Conservation (phyloP, 2,888 invertebrate genomes). For the Aproaerema taeniolella region DNA sequence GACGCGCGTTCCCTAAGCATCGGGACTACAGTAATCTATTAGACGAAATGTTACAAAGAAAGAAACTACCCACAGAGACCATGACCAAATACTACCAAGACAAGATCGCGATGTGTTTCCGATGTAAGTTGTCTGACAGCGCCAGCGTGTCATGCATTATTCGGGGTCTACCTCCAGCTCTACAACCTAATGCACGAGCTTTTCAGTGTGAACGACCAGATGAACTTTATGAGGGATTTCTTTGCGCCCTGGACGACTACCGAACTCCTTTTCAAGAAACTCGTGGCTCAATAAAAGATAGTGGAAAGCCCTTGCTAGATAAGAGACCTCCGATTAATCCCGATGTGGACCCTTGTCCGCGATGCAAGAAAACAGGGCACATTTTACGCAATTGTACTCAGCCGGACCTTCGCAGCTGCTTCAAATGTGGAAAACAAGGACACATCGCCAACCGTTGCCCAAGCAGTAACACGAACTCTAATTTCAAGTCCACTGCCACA, state of each 20-base stretch:
- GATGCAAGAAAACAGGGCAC: conserved; percentile 22
- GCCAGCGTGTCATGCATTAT: conserved; percentile 25
- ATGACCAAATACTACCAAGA: conserved; percentile 33
- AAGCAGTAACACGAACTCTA: background rate
- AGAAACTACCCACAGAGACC: conserved; percentile 19
- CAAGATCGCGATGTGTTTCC: conserved; percentile 28
- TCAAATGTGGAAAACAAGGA: conserved; percentile 20
- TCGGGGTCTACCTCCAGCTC: conserved; percentile 19
- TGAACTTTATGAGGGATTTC: conserved; percentile 23
- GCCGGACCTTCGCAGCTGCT: conserved; percentile 20
- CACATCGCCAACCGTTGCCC: conserved; percentile 19
- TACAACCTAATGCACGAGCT: conserved; percentile 26
- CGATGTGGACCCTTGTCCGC: conserved; percentile 15
- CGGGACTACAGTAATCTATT: conserved; percentile 22
- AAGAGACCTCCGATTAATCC: background rate
- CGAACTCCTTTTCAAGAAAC: no score
- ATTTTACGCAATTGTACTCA: conserved; percentile 11
- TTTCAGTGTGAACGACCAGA: conserved; percentile 25
- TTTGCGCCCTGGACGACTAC: conserved; percentile 23
- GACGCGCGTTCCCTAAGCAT: conserved; percentile 25
- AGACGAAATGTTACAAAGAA: conserved; percentile 24
- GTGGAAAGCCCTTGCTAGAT: background rate
- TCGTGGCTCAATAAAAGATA: conserved; percentile 8
- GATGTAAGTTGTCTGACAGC: conserved; percentile 26
- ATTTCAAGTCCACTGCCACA: background rate